Evolutionary conservation across 2,797 vertebrate species (phyloP).

Genomic region (Chiloscyllium punctatum): DNA sequence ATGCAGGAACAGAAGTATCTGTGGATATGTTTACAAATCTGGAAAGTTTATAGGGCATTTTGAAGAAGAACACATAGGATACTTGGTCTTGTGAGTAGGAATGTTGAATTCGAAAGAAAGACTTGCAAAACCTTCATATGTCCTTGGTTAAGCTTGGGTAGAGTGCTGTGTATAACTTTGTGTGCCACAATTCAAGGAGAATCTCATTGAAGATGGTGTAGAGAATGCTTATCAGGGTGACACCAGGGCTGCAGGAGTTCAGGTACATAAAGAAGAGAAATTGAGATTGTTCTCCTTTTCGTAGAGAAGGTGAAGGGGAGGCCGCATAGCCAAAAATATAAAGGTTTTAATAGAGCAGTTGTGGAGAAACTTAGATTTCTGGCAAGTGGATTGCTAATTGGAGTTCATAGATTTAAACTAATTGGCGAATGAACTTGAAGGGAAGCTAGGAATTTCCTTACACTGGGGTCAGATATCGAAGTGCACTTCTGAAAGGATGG

Average conservation of each 20-base stretch:
- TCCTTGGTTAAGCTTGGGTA: neutral
- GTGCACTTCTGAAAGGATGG: neutral
- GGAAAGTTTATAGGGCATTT: neutral
- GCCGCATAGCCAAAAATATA: neutral
- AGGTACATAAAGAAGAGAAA: neutral
- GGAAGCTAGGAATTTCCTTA: neutral
- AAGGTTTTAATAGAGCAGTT: neutral
- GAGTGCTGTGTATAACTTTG: neutral
- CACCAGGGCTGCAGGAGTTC: neutral
- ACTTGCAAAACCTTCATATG: neutral
- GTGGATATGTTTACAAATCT: neutral
- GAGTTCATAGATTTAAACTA: neutral
- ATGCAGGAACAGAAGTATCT: neutral
- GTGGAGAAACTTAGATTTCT: neutral
- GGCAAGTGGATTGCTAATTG: neutral
- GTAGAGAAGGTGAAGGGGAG: neutral
- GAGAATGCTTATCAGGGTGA: neutral
- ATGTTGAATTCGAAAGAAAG: neutral
- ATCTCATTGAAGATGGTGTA: neutral
- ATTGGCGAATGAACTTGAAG: neutral
- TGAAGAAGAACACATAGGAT: neutral
- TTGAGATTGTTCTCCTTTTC: neutral
- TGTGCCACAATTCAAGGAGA: neutral
- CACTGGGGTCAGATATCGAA: neutral
- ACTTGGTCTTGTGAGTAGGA: neutral